Percentiles rank a stretch among this genome's conserved stretches.
phyloP scores from a whole-genome alignment of 2,888 invertebrate species.

The Ferdinandea cuprea region DNA sequence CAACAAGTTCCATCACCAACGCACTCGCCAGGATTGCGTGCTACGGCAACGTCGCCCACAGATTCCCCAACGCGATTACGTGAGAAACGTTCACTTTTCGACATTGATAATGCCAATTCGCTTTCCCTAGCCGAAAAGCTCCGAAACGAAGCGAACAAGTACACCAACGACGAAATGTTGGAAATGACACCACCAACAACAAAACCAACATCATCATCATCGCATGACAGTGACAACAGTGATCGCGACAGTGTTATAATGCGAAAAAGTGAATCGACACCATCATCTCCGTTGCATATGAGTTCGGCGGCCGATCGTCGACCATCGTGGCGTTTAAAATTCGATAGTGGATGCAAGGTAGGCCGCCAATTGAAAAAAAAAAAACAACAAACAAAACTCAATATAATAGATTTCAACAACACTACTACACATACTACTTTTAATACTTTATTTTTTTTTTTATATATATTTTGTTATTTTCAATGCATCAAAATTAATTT shows the following conservation, averaged over 20 bases:
- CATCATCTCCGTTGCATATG: constrained; percentile 76
- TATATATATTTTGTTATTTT: constrained; percentile 52
- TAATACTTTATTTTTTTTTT: constrained; percentile 58
- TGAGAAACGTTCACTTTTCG: constrained; percentile 82
- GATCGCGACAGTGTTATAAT: constrained; percentile 74
- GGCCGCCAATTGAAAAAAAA: constrained; percentile 76
- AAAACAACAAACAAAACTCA: constrained; percentile 65
- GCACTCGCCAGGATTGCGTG: constrained; percentile 64
- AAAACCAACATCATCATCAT: constrained; percentile 75
- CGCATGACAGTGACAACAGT: constrained; percentile 74
- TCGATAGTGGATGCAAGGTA: constrained; percentile 96
- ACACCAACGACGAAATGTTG: constrained; percentile 75
- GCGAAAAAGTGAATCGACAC: constrained; percentile 75
- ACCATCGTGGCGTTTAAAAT: constrained; percentile 95
- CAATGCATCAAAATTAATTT: constrained; percentile 66
- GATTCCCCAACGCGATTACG: constrained; percentile 81
- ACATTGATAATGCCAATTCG: constrained; percentile 79
- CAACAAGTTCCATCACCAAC: constrained; percentile 55
- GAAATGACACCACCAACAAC: constrained; percentile 57
- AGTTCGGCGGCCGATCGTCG: constrained; percentile 87
- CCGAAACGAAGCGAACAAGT: constrained; percentile 80
- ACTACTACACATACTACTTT: constrained; percentile 62
- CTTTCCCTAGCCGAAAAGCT: constrained; percentile 79
- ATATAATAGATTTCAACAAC: constrained; percentile 68
- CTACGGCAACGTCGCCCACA: constrained; percentile 82